Percentiles rank a stretch among this genome's conserved stretches.
These are phyloP conservation scores for Pelodiscus sinensis DNA, from an alignment of 2,113 vertebrate species.

Conservation along the genomic window DNA sequence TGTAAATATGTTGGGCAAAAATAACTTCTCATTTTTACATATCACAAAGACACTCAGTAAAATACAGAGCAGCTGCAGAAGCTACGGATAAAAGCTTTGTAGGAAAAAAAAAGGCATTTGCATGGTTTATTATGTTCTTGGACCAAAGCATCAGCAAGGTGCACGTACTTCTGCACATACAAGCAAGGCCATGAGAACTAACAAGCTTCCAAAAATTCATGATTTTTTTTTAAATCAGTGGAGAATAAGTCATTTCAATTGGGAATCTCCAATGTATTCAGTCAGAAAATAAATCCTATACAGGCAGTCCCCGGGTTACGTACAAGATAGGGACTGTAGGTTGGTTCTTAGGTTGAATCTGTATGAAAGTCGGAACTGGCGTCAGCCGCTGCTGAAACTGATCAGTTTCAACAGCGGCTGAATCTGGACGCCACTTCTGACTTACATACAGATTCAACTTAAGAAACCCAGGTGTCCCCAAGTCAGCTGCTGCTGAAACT, in stretches of 20 bases:
- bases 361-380: no score
- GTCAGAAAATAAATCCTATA: not conserved
- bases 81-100: slow-evolving; percentile 47
- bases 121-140: slow-evolving; percentile 43
- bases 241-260: not conserved
- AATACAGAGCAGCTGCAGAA: slow-evolving; percentile 59
- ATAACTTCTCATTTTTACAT: slow-evolving; percentile 28
- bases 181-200: slow-evolving; percentile 16
- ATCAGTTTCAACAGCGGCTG: no score
- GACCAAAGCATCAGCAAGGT: slow-evolving; percentile 24
- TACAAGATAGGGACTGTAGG: no score
- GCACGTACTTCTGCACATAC: slow-evolving; percentile 9
- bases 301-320: no score
- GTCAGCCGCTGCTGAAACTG: no score
- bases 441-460: no score
- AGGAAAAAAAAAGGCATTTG: slow-evolving; percentile 60
- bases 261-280: not conserved
- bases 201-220: not conserved
- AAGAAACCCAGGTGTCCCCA: no score
- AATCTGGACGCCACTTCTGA: no score
- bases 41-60: slow-evolving; percentile 44
- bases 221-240: not conserved
- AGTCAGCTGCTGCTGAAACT: no score
- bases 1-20: slow-evolving; percentile 46
- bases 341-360: no score